Conservation (phyloP, 2,113 vertebrate genomes). For the Piliocolobus tephrosceles region DNA sequence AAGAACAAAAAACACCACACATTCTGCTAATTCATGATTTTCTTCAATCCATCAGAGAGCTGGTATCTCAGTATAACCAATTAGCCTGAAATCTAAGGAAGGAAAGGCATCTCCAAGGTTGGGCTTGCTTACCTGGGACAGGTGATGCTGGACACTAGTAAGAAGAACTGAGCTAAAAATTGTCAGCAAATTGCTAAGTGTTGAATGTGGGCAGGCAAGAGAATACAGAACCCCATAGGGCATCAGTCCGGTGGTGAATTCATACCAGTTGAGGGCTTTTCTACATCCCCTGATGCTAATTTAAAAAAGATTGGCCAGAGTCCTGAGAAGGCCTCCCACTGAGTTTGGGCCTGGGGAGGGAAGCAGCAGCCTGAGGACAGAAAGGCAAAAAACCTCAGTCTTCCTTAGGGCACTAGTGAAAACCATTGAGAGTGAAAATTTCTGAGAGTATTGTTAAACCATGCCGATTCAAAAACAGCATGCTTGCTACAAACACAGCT, state of each 20-base stretch:
- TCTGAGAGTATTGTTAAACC: neutral
- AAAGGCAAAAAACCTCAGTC: neutral
- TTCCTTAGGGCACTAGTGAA: neutral
- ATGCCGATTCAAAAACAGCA: neutral
- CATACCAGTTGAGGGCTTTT: neutral
- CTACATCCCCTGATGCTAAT: neutral
- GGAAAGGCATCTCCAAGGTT: neutral
- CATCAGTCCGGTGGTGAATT: neutral
- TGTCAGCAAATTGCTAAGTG: neutral
- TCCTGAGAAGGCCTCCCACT: neutral
- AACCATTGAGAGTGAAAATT: neutral
- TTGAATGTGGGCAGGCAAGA: neutral
- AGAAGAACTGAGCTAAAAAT: slow-evolving; percentile 2
- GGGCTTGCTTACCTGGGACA: neutral
- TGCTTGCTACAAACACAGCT: neutral
- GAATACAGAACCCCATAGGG: neutral
- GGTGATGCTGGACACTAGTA: neutral
- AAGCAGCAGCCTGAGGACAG: neutral
- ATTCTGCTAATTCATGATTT: neutral
- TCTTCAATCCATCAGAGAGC: neutral
- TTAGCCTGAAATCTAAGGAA: neutral
- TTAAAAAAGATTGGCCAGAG: neutral
- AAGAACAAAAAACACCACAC: neutral
- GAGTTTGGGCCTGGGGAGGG: rapidly evolving
- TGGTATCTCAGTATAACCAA: neutral